Base-by-base conservation (phyloP, 2,797 vertebrate species). In the Anguilla anguilla region DNA sequence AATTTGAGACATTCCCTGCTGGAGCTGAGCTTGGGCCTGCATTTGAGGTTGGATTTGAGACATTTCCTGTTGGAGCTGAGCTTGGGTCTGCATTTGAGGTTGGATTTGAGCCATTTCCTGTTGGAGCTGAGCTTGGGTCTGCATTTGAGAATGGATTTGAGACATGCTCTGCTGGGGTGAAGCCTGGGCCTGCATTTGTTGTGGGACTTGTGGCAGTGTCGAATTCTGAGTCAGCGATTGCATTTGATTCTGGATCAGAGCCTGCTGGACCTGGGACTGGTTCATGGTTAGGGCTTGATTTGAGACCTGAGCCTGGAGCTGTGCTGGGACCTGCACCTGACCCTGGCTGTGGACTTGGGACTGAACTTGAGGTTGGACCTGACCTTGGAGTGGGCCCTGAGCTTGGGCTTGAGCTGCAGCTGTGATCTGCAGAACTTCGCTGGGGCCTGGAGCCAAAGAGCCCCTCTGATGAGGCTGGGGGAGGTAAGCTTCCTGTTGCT, bases 121-220 rank as follows among this genome's bases (percentile, higher is more conserved):
- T 11, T 82, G 79, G 89, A 86, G 83, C 86, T 82, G 69, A 89
- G 91, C 83, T 53, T 94, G 92, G 3, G 90, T 91, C 35, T 92
- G 92, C n/a, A 92, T 89, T 84, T 92, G 92, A 91, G 74, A 79
- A 87, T 94, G 90, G 82, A 93, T 92, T 86, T 94, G 95, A 91
- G 91, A 90, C 17, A n/a, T n/a, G 3, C 13, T 35, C 22, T 51
- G 43, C 10, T 82, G 79, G 89, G 51, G 11, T 46, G 5, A 17
- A 81, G 77, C 77, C 79, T 46, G 90, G 89, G 90, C 51, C 69
- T 87, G 86, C 1, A 43, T 61, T 81, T 88, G 87, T 59, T 88
- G 87, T 85, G 87, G 64, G n/a, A 57, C 83, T 64, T 88, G 83
- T 61, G 55, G 51, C 69, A 85, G 25, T 15, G 89, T 51, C 49